phyloP scores from a whole-genome alignment of 2,888 invertebrate species.

The Ptychoptera albimana region DNA sequence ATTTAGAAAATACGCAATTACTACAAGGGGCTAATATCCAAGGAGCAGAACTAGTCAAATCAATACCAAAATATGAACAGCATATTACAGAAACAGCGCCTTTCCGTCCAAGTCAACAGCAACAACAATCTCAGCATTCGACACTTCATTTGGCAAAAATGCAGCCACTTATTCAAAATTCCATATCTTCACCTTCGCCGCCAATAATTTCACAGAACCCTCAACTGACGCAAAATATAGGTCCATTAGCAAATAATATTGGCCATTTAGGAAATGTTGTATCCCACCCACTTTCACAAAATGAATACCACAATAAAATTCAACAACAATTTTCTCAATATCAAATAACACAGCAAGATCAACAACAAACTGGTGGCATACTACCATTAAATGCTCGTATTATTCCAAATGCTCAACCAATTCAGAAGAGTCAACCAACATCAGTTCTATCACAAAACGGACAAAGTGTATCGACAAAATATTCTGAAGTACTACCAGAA shows the following conservation, averaged over 20 bases:
- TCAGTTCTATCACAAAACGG: constrained; percentile 8
- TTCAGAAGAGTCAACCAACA: not conserved
- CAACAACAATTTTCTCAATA: constrained; percentile 15
- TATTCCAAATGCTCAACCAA: constrained; percentile 11
- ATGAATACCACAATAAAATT: constrained; percentile 7
- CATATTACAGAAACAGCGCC: constrained; percentile 46
- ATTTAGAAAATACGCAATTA: constrained; percentile 27
- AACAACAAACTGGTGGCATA: constrained; percentile 1
- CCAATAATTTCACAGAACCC: not conserved
- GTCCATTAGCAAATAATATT: constrained; percentile 1
- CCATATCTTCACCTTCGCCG: no score
- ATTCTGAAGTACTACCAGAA: constrained; percentile 28
- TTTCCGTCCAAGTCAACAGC: constrained; percentile 16
- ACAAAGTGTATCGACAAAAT: constrained; percentile 26
- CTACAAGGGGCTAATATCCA: constrained; percentile 31
- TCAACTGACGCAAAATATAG: constrained; percentile 6
- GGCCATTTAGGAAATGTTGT: constrained; percentile 9
- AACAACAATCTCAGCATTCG: constrained; percentile 8
- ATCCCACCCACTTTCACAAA: not conserved
- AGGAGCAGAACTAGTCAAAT: constrained; percentile 57
- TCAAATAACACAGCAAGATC: not conserved
- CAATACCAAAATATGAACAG: constrained; percentile 65
- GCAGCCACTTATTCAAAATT: constrained; percentile 10
- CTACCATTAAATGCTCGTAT: constrained; percentile 15
- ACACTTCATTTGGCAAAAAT: constrained; percentile 10